Conservation (phyloP, 2,888 invertebrate species). For the Brachycybe producta region DNA sequence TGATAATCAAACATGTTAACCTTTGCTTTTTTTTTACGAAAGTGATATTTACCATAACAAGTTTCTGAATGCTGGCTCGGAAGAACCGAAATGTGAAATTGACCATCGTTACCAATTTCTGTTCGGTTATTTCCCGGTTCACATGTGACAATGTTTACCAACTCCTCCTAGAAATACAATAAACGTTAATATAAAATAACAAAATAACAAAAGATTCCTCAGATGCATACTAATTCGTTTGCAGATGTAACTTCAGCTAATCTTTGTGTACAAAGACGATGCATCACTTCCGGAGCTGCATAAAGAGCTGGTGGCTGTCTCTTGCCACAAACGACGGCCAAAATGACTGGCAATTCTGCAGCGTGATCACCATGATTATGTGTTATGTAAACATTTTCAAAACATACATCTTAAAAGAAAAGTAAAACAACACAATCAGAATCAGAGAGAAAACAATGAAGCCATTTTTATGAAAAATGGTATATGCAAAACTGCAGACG, state of each 20-base stretch:
- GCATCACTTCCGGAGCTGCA: slow-evolving; percentile 18
- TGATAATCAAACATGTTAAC: no score
- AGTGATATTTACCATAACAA: slow-evolving; percentile 18
- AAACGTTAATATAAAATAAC: not conserved
- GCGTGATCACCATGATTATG: slow-evolving; percentile 20
- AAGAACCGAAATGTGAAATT: slow-evolving; percentile 13
- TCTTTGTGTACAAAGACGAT: slow-evolving; percentile 12
- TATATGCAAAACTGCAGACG: no score
- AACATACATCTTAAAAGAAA: not conserved
- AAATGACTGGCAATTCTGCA: slow-evolving; percentile 17
- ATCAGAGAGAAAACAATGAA: no score
- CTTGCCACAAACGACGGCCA: slow-evolving; percentile 9
- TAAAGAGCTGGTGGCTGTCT: slow-evolving; percentile 5
- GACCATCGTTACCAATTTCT: slow-evolving; percentile 9
- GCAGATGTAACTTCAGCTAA: slow-evolving; percentile 9
- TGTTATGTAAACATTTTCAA: slow-evolving; percentile 16
- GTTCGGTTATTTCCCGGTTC: slow-evolving; percentile 1
- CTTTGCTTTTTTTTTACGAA: no score
- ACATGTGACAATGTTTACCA: slow-evolving; percentile 15
- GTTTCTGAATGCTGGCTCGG: slow-evolving; percentile 18
- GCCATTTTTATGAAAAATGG: no score
- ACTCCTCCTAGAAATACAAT: slow-evolving; percentile 13
- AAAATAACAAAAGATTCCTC: not conserved
- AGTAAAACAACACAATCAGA: not conserved
- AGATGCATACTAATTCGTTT: not conserved